phyloP scores from a whole-genome alignment of 37 sponge, comb jelly and placozoan genomes.

The Hexactinellida sp. region DNA sequence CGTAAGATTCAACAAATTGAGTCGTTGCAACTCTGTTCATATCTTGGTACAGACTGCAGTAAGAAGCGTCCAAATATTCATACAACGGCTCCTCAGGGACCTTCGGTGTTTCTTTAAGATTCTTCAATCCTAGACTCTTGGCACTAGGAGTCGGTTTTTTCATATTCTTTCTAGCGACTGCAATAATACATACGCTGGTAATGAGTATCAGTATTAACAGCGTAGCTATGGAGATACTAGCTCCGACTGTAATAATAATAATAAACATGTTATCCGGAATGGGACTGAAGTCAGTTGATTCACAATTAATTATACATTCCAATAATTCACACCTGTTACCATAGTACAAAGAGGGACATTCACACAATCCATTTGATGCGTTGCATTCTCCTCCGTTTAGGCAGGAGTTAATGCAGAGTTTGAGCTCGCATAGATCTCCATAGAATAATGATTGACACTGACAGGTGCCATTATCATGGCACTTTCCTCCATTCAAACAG shows the following conservation, averaged over 20 bases:
- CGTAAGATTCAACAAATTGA: background rate
- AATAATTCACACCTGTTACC: background rate
- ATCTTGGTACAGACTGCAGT: background rate
- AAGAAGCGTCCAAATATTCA: background rate
- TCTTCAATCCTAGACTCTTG: background rate
- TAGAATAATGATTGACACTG: background rate
- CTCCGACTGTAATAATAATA: background rate
- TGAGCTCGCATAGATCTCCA: background rate
- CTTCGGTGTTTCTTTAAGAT: background rate
- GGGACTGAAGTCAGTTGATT: background rate
- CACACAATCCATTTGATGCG: background rate
- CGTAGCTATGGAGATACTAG: background rate
- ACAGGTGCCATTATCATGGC: background rate
- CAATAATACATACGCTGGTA: background rate
- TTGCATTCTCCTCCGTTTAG: slow-evolving; percentile 1
- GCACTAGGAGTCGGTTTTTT: background rate
- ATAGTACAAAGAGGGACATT: background rate
- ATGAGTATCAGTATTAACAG: background rate
- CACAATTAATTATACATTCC: background rate
- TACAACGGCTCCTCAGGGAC: background rate
- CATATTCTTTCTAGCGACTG: background rate
- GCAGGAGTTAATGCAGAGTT: background rate
- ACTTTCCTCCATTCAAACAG: background rate
- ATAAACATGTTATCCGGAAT: background rate
- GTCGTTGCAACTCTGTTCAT: background rate